Conservation (phyloP, 1,140 invertebrate species). For the Homarus americanus region DNA sequence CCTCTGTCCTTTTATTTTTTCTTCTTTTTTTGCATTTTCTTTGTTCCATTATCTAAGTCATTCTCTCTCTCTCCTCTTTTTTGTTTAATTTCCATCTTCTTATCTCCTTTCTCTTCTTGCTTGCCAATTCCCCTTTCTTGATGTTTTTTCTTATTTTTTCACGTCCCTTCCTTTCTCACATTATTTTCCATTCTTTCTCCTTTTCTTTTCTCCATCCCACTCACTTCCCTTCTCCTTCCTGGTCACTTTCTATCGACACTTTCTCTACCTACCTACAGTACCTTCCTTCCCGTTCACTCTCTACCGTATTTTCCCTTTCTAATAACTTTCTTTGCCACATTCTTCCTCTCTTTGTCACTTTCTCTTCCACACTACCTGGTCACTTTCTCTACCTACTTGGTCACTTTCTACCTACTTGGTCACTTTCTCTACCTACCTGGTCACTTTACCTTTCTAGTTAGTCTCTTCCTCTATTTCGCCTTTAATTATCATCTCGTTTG, state of each 20-base stretch:
- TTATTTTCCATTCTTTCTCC: not conserved
- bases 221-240: not conserved
- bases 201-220: not conserved
- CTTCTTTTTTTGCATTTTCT: not conserved
- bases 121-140: not conserved
- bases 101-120: not conserved
- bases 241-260: not conserved
- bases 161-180: not conserved
- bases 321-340: too few species aligned
- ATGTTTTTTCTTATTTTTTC: not conserved
- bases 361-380: too few species aligned
- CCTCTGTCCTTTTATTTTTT: not conserved
- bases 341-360: too few species aligned
- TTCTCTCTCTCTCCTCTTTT: not conserved
- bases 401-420: too few species aligned
- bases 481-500: not conserved
- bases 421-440: too few species aligned
- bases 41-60: not conserved
- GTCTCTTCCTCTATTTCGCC: too few species aligned
- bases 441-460: too few species aligned
- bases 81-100: too few species aligned
- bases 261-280: not conserved
- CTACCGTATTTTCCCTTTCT: too few species aligned
- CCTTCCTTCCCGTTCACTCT: not conserved
- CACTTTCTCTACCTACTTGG: too few species aligned